phyloP scores from a whole-genome alignment of 2,113 vertebrate species.

The Sinocyclocheilus rhinocerous region DNA sequence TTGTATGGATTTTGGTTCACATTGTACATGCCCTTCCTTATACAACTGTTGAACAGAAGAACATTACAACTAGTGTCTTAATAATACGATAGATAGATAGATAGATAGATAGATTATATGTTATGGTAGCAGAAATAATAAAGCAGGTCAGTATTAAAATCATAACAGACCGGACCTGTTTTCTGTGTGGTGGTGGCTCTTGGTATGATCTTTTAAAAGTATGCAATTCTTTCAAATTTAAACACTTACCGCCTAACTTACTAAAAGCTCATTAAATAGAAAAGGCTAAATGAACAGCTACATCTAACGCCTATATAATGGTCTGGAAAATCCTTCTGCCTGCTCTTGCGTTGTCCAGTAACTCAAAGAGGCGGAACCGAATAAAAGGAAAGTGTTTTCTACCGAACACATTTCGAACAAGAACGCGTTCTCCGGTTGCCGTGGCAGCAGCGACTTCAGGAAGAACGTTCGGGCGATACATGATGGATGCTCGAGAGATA shows the following conservation, averaged over 20 bases:
- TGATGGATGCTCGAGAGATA: slow-evolving; percentile 67
- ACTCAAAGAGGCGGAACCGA: slow-evolving; percentile 64
- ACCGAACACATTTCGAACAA: slow-evolving; percentile 40
- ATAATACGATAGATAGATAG: too few relatives aligned
- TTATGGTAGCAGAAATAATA: not conserved
- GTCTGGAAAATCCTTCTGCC: not conserved
- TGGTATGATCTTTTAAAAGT: not conserved
- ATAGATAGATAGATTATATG: not conserved
- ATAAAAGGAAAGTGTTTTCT: not conserved
- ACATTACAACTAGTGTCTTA: too few relatives aligned
- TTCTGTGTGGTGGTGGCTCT: not conserved
- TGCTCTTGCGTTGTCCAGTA: too few relatives aligned
- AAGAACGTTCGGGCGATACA: slow-evolving; percentile 47
- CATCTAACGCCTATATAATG: not conserved
- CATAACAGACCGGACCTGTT: not conserved
- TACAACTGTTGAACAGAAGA: too few relatives aligned
- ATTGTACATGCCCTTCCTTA: too few relatives aligned
- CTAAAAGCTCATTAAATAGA: not conserved
- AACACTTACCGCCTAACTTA: not conserved
- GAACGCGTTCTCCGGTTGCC: slow-evolving; percentile 67
- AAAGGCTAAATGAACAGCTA: not conserved
- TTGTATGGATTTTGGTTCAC: too few relatives aligned
- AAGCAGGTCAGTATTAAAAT: not conserved
- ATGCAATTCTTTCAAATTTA: not conserved
- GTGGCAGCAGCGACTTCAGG: slow-evolving; percentile 63